Conservation (phyloP, 2,113 vertebrate species). For the Turnix velox region DNA sequence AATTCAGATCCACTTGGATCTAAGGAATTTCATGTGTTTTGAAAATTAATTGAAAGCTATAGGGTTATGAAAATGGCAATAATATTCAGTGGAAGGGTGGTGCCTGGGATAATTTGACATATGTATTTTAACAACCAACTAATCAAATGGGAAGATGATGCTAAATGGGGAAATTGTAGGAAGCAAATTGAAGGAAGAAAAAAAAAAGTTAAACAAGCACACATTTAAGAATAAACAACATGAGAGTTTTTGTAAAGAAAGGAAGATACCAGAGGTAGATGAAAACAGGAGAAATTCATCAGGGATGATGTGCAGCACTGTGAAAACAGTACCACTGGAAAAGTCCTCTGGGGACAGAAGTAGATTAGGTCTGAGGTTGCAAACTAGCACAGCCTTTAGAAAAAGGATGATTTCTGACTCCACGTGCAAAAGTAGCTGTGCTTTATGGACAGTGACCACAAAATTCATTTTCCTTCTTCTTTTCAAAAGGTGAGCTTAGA, state of each 20-base stretch:
- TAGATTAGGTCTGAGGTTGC: neutral
- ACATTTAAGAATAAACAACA: neutral
- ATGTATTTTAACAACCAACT: neutral
- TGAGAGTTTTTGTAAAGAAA: neutral
- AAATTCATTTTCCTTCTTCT: neutral
- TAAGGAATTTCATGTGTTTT: neutral
- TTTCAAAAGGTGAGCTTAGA: neutral
- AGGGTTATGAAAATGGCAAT: neutral
- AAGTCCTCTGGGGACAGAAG: neutral
- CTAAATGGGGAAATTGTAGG: neutral
- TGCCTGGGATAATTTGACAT: neutral
- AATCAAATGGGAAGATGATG: neutral
- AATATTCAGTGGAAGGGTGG: neutral
- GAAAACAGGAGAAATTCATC: neutral
- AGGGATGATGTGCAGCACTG: neutral
- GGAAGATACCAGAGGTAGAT: neutral
- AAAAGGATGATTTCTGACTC: neutral
- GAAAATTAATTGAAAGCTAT: neutral
- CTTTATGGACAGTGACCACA: neutral
- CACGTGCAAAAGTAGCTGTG: accelerated
- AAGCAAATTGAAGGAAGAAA: neutral
- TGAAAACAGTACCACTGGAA: neutral
- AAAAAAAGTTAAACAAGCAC: neutral
- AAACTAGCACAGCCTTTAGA: neutral
- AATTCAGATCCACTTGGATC: neutral